These are phyloP conservation scores for Asteroscopus sphinx DNA, from an alignment of 2,888 invertebrate species.

Conservation along the genomic window DNA sequence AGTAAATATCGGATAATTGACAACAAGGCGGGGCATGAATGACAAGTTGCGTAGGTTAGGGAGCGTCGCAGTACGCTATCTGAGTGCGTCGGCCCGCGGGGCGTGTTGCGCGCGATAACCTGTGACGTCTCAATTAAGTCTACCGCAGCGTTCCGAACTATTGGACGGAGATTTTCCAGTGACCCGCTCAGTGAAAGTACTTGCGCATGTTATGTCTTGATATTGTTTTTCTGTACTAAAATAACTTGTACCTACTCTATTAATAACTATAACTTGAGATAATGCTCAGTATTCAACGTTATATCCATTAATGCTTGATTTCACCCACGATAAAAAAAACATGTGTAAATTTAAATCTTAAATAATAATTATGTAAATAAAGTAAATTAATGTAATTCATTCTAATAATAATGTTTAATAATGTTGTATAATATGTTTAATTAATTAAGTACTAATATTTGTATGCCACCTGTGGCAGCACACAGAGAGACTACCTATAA, in stretches of 20 bases:
- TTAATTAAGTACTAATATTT: too few relatives aligned
- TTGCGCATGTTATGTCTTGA: neutral
- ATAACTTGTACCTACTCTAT: neutral
- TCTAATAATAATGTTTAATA: too few relatives aligned
- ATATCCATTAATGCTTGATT: too few relatives aligned
- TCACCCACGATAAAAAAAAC: too few relatives aligned
- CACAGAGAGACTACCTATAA: too few relatives aligned
- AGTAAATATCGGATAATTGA: constrained; percentile 15
- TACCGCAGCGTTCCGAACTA: constrained; percentile 2
- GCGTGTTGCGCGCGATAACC: constrained; percentile 45
- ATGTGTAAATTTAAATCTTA: too few relatives aligned
- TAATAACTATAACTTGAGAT: constrained; percentile 9
- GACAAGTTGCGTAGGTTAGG: constrained; percentile 21
- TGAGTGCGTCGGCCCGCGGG: constrained; percentile 23
- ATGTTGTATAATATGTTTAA: too few relatives aligned
- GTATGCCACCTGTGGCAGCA: too few relatives aligned
- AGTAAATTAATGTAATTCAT: too few relatives aligned
- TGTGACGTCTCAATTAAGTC: constrained; percentile 38
- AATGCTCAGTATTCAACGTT: neutral
- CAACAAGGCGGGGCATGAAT: constrained; percentile 33
- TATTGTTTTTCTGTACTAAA: neutral
- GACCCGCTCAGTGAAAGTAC: constrained; percentile 25
- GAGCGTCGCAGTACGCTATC: constrained; percentile 13
- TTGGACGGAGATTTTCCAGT: constrained; percentile 43
- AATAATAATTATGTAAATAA: too few relatives aligned